Percentiles rank a stretch among this genome's conserved stretches.
phyloP scores from a whole-genome alignment of 2,113 vertebrate species.

The Tympanuchus pallidicinctus region DNA sequence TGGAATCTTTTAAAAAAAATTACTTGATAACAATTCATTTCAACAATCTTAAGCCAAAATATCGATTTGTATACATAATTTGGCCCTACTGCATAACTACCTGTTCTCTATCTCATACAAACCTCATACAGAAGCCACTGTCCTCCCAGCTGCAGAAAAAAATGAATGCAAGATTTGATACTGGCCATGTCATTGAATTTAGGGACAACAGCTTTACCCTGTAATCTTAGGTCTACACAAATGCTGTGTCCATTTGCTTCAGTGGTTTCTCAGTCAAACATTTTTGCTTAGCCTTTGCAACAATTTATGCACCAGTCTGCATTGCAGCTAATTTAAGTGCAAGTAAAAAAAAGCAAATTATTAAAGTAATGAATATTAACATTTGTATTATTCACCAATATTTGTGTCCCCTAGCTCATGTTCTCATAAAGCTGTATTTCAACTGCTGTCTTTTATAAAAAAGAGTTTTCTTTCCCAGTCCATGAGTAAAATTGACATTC shows the following conservation, averaged over 20 bases:
- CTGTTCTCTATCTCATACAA: background rate
- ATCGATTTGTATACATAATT: background rate
- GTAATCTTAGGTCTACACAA: background rate
- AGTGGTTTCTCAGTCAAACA: background rate
- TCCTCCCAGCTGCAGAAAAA: background rate
- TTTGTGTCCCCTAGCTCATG: background rate
- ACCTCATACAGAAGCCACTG: background rate
- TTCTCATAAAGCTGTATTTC: background rate
- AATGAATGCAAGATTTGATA: background rate
- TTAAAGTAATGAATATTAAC: background rate
- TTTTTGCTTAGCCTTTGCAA: background rate
- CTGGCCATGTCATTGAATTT: background rate
- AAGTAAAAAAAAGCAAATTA: background rate
- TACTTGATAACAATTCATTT: background rate
- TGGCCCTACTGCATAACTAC: background rate
- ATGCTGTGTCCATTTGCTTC: background rate
- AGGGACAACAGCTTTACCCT: no score
- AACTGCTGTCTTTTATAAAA: background rate
- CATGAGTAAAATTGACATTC: background rate
- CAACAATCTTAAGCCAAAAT: background rate
- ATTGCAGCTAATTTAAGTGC: background rate
- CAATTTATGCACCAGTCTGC: background rate
- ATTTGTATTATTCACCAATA: background rate
- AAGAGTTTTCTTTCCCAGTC: rapidly evolving
- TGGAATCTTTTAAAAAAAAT: background rate